Evolutionary conservation across 2,113 vertebrate genomes (phyloP).

Genomic region (Lophotis ruficrista): DNA sequence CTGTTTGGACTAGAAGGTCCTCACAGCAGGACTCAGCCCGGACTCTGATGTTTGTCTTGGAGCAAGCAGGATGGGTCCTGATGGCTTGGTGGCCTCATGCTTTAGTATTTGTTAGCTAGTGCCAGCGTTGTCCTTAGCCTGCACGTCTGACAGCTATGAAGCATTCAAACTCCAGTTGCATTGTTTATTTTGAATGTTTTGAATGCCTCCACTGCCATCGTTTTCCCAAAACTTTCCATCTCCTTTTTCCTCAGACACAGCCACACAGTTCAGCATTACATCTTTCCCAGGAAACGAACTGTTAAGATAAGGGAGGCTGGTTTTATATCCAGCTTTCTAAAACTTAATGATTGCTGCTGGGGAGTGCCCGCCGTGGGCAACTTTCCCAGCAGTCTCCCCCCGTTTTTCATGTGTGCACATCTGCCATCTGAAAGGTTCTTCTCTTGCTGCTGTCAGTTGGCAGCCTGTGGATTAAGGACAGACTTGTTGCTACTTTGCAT

Average conservation of each 20-base stretch:
- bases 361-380: not conserved
- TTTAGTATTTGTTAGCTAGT: not conserved
- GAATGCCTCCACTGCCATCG: not conserved
- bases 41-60: not conserved
- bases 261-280: not conserved
- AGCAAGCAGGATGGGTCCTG: not conserved
- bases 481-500: not conserved
- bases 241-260: not conserved
- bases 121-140: not conserved
- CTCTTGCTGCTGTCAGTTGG: not conserved
- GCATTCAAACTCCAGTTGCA: not conserved
- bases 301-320: not conserved
- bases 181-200: not conserved
- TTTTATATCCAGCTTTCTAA: not conserved
- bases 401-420: fast-evolving
- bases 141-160: not conserved
- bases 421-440: not conserved
- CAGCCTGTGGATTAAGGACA: not conserved
- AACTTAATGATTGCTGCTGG: not conserved
- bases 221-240: not conserved
- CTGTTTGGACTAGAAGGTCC: not conserved
- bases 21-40: not conserved
- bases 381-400: not conserved
- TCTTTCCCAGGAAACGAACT: not conserved
- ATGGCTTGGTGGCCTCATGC: not conserved